A percentile compares a stretch with the other conserved stretches of the same genome.
These are phyloP conservation scores for Dermochelys coriacea DNA, from an alignment of 2,797 vertebrate species.

Conservation along the genomic window DNA sequence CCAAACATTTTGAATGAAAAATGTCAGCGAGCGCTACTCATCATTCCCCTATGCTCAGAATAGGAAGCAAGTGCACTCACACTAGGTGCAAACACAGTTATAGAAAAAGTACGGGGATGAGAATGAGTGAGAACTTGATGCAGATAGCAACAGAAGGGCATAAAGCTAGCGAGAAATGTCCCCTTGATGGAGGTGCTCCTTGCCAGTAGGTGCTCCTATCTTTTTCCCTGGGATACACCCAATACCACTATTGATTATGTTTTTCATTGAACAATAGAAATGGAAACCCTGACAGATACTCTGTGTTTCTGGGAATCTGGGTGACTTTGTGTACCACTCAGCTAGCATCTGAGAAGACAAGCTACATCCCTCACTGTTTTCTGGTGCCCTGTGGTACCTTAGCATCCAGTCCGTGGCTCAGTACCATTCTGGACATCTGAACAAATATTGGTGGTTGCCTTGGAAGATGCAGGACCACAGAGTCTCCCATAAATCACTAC, in stretches of 20 bases:
- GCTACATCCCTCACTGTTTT: not conserved
- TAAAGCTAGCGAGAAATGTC: not conserved
- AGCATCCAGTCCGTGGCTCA: not conserved
- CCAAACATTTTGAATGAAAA: not conserved
- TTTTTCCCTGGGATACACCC: not conserved
- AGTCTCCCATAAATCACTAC: not conserved
- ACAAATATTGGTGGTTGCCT: not conserved
- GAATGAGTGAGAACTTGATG: not conserved
- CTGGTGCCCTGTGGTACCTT: not conserved
- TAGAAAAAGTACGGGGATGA: not conserved
- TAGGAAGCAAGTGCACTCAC: not conserved
- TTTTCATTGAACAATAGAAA: not conserved
- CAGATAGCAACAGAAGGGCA: not conserved
- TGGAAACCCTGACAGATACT: not conserved
- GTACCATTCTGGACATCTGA: not conserved
- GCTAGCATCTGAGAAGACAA: not conserved
- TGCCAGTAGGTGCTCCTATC: not conserved
- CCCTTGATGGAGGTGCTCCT: not conserved
- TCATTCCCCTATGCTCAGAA: accelerated
- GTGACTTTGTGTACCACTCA: not conserved
- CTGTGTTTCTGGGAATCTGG: not conserved
- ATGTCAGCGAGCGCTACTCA: not conserved
- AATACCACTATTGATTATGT: not conserved
- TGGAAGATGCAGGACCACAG: not conserved
- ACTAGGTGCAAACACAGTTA: not conserved